Conservation (phyloP, 2,113 vertebrate genomes). For the Oreochromis tanganicae region DNA sequence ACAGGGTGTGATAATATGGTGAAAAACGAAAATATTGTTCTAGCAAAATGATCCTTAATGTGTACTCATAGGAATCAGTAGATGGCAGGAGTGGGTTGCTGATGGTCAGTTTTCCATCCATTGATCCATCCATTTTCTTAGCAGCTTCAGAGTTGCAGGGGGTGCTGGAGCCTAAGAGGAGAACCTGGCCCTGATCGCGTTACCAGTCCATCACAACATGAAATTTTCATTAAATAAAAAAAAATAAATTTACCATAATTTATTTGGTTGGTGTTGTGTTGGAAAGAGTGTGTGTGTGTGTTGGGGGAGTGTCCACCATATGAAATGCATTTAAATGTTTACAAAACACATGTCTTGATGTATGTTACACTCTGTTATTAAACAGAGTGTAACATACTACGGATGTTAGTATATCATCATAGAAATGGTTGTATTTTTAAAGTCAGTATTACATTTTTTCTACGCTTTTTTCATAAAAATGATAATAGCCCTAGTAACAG, state of each 20-base stretch:
- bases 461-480: not conserved
- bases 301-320: not conserved
- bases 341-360: not conserved
- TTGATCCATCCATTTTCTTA: not conserved
- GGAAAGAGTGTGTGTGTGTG: not conserved
- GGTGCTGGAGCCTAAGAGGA: not conserved
- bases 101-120: not conserved
- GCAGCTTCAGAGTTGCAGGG: not conserved
- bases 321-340: not conserved
- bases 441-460: not conserved
- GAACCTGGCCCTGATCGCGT: not conserved
- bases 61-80: slow-evolving; percentile 14
- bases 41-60: not conserved
- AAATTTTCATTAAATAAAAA: not conserved
- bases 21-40: not conserved
- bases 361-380: not conserved
- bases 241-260: not conserved
- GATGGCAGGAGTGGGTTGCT: slow-evolving; percentile 41
- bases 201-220: not conserved
- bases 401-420: not conserved
- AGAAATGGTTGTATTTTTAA: not conserved
- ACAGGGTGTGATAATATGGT: not conserved
- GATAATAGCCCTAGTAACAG: slow-evolving; percentile 18
- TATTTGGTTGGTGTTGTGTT: not conserved
- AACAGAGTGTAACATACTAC: not conserved